Percentiles rank a stretch among this genome's conserved stretches.
Conservation (phyloP, 2,888 invertebrate genomes). For the Agrotis exclamationis region DNA sequence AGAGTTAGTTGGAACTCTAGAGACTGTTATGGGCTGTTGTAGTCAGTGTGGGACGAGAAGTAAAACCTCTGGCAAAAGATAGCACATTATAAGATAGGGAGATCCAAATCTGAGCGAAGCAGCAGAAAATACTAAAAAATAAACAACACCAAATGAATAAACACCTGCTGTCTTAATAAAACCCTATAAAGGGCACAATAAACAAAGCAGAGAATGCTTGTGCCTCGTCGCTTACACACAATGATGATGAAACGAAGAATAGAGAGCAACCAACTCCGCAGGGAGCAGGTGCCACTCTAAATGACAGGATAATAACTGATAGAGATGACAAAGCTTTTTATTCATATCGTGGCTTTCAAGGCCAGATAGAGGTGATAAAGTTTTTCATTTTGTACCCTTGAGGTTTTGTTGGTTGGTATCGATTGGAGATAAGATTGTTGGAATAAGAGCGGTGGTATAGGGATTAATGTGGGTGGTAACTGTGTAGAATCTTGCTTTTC, state of each 20-base stretch:
- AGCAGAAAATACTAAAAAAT: not conserved
- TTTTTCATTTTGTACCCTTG: constrained; percentile 38
- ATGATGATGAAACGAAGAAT: constrained; percentile 38
- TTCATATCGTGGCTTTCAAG: constrained; percentile 60
- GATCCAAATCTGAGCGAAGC: not conserved
- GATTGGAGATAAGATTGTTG: constrained; percentile 15
- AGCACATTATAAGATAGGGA: not conserved
- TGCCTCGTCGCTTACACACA: constrained; percentile 38
- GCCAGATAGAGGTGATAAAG: constrained; percentile 15
- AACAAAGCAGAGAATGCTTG: constrained; percentile 36
- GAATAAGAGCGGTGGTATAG: not conserved
- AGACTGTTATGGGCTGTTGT: too few species aligned
- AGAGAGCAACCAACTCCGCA: constrained; percentile 21
- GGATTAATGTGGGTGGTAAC: not conserved
- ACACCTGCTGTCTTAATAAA: constrained; percentile 30
- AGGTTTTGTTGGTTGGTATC: constrained; percentile 5
- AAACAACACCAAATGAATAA: constrained; percentile 8
- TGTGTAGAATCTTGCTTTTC: not conserved
- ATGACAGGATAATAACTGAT: constrained; percentile 68
- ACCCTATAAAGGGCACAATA: constrained; percentile 31
- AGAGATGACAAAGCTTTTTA: constrained; percentile 61
- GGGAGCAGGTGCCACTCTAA: constrained; percentile 62
- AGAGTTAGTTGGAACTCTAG: too few species aligned
- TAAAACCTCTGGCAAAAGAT: too few species aligned
- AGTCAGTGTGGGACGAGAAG: too few species aligned